phyloP scores from a whole-genome alignment of 2,888 invertebrate species.

The Rotaria socialis region DNA sequence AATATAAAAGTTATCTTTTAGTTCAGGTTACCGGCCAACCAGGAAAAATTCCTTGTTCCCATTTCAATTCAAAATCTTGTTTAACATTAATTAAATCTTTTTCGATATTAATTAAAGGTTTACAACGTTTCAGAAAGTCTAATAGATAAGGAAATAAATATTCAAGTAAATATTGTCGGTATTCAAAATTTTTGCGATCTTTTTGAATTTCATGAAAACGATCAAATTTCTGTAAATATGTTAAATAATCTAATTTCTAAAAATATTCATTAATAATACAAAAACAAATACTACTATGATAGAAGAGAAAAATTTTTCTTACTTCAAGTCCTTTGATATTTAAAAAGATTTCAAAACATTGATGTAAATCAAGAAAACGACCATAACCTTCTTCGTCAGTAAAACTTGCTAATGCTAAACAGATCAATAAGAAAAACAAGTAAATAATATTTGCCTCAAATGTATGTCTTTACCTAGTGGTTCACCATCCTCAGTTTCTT shows the following conservation, averaged over 20 bases:
- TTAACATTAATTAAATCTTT: constrained; percentile 61
- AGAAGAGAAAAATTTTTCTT: constrained; percentile 48
- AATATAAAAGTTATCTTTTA: background rate
- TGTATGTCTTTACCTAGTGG: constrained; percentile 42
- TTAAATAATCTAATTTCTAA: constrained; percentile 78
- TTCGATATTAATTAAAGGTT: constrained; percentile 64
- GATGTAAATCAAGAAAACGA: constrained; percentile 90
- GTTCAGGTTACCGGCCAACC: constrained; percentile 74
- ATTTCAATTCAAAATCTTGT: constrained; percentile 76
- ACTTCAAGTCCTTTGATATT: constrained; percentile 93
- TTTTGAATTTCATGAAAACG: constrained; percentile 87
- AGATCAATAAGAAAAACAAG: background rate
- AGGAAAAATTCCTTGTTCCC: constrained; percentile 81
- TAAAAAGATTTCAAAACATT: constrained; percentile 88
- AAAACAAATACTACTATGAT: background rate
- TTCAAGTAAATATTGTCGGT: constrained; percentile 41
- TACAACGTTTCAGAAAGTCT: constrained; percentile 46
- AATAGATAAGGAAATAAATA: constrained; percentile 45
- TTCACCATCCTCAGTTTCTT: constrained; percentile 68
- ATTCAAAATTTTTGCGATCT: constrained; percentile 62
- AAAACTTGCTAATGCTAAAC: constrained; percentile 75
- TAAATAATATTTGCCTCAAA: background rate
- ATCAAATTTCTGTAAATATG: constrained; percentile 86
- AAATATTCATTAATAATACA: background rate
- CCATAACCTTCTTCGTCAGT: constrained; percentile 99